Evolutionary conservation across 1,140 invertebrate species (phyloP).

Genomic region (Drosophila ercepeae): DNA sequence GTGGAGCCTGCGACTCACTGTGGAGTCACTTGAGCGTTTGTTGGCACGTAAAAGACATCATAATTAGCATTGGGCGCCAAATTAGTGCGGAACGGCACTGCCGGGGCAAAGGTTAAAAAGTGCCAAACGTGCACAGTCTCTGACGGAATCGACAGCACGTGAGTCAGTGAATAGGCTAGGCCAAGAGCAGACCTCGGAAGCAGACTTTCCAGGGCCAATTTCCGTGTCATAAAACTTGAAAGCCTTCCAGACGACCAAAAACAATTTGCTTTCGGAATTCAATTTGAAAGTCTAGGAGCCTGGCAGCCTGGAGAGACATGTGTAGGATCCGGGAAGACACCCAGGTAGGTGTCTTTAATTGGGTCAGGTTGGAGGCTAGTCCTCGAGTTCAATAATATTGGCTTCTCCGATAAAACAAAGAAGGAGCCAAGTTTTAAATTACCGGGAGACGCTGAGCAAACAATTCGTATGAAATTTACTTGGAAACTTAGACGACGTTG

Average conservation of each 20-base stretch:
- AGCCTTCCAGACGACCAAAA: slow-evolving; percentile 71
- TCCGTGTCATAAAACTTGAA: slow-evolving; percentile 82
- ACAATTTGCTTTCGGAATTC: slow-evolving; percentile 79
- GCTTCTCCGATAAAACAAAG: slow-evolving; percentile 54
- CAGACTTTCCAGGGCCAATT: slow-evolving; percentile 74
- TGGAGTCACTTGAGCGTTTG: slow-evolving; percentile 74
- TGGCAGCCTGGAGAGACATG: slow-evolving; percentile 20
- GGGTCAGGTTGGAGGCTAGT: slow-evolving; percentile 46
- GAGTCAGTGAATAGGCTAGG: slow-evolving; percentile 22
- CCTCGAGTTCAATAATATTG: slow-evolving; percentile 71
- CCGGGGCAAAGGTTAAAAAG: slow-evolving; percentile 47
- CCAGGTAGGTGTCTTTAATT: slow-evolving; percentile 58
- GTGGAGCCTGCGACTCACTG: slow-evolving; percentile 57
- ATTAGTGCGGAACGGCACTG: slow-evolving; percentile 53
- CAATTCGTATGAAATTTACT: slow-evolving; percentile 72
- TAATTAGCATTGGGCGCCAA: slow-evolving; percentile 73
- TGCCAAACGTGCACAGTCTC: slow-evolving; percentile 38
- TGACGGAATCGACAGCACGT: slow-evolving; percentile 16
- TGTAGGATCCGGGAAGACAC: slow-evolving; percentile 28
- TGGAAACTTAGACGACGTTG: slow-evolving; percentile 29
- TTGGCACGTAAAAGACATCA: slow-evolving; percentile 81
- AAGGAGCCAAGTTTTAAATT: slow-evolving; percentile 69
- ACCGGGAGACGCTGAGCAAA: slow-evolving; percentile 62
- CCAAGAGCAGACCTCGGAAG: slow-evolving; percentile 15
- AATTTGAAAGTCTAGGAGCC: slow-evolving; percentile 67